phyloP scores from a whole-genome alignment of 2,797 vertebrate species.

The Euthynnus affinis region DNA sequence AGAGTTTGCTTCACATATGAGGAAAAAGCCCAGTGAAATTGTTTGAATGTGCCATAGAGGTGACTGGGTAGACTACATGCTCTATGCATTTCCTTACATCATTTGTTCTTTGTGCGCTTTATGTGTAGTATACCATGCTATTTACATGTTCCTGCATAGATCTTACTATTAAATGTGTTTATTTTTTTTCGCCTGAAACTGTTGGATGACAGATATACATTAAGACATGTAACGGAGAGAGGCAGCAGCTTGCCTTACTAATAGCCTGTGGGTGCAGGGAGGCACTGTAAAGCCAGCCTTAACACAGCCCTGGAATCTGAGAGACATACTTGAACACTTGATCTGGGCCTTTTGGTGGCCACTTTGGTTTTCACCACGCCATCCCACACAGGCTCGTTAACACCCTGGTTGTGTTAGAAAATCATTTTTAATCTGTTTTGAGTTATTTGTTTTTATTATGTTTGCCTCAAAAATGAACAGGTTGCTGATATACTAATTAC shows the following conservation, averaged over 20 bases:
- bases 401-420: constrained; percentile 36
- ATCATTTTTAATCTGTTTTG: constrained; percentile 33
- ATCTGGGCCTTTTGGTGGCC: constrained; percentile 25
- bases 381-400: constrained; percentile 37
- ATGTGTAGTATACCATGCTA: constrained; percentile 15
- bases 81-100: constrained; percentile 74
- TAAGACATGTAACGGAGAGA: constrained; percentile 51
- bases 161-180: constrained; percentile 25
- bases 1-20: constrained; percentile 40
- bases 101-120: constrained; percentile 43
- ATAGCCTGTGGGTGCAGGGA: constrained; percentile 61
- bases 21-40: constrained; percentile 40
- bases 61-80: constrained; percentile 52
- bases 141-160: constrained; percentile 29
- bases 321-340: constrained; percentile 51
- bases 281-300: constrained; percentile 73
- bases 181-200: constrained; percentile 34
- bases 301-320: constrained; percentile 68
- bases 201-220: constrained; percentile 37
- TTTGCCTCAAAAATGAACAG: constrained; percentile 37
- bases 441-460: constrained; percentile 24
- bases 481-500: constrained; percentile 35
- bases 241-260: constrained; percentile 76
- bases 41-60: constrained; percentile 53
- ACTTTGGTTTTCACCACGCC: constrained; percentile 26